phyloP scores from a whole-genome alignment of 2,888 invertebrate species.

The Philereme vetulata region DNA sequence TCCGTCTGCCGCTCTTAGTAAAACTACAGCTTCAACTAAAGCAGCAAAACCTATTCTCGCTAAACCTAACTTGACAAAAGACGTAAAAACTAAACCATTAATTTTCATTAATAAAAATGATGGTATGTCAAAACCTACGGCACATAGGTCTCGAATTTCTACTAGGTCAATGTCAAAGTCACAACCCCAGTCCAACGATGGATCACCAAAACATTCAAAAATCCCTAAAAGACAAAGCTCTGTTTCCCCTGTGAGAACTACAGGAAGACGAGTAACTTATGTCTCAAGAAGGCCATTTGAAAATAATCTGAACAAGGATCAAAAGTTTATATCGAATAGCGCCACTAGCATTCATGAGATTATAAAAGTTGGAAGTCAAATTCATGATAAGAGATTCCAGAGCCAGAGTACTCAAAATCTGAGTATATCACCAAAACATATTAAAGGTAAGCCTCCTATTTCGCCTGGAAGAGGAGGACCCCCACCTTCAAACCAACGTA shows the following conservation, averaged over 20 bases:
- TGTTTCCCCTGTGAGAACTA: slow-evolving; percentile 67
- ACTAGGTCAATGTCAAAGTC: slow-evolving; percentile 66
- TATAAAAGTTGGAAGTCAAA: slow-evolving; percentile 68
- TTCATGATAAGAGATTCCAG: slow-evolving; percentile 66
- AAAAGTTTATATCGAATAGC: slow-evolving; percentile 75
- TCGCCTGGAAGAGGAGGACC: slow-evolving; percentile 76
- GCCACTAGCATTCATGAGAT: slow-evolving; percentile 79
- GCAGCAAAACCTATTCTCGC: slow-evolving; percentile 1
- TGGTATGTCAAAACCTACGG: slow-evolving; percentile 56
- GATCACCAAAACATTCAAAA: slow-evolving; percentile 78
- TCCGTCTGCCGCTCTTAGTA: slow-evolving; percentile 54
- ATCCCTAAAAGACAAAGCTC: slow-evolving; percentile 78
- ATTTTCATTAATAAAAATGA: slow-evolving; percentile 57
- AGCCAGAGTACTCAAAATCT: slow-evolving; percentile 75
- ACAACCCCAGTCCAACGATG: slow-evolving; percentile 75
- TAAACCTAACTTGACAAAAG: slow-evolving; percentile 51
- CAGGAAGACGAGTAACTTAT: slow-evolving; percentile 45
- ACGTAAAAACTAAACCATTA: slow-evolving; percentile 58
- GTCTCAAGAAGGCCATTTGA: slow-evolving; percentile 54
- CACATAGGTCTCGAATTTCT: slow-evolving; percentile 63
- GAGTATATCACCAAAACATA: slow-evolving; percentile 61
- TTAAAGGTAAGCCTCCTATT: slow-evolving; percentile 78
- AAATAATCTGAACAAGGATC: slow-evolving; percentile 62
- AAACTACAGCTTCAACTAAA: slow-evolving; percentile 13
- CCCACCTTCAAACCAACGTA: slow-evolving; percentile 73